A percentile compares a stretch with the other conserved stretches of the same genome.
These are phyloP conservation scores for Carapus acus DNA, from an alignment of 2,797 vertebrate genomes.

Conservation along the genomic window DNA sequence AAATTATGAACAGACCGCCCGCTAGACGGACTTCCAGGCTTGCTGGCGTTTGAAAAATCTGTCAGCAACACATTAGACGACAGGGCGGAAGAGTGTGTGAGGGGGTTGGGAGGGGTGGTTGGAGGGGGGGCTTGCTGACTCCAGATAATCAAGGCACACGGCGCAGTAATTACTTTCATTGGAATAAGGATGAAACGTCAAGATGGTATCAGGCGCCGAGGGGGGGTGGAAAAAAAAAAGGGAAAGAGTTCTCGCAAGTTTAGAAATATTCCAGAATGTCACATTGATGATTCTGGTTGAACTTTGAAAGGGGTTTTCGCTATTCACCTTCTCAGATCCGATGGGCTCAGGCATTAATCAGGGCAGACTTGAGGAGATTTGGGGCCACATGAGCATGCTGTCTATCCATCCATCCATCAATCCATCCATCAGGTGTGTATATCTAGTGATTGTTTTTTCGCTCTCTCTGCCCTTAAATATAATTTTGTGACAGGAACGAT, in stretches of 20 bases:
- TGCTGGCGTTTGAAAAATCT: background rate
- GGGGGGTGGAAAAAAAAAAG: background rate
- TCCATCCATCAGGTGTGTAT: too few species aligned
- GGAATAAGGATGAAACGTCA: slow-evolving; percentile 3
- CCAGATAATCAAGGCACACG: background rate
- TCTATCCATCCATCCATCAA: too few species aligned
- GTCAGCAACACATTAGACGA: background rate
- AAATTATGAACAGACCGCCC: background rate
- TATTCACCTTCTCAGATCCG: too few species aligned
- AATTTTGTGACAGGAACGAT: too few species aligned
- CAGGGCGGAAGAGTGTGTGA: too few species aligned
- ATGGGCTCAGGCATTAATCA: too few species aligned
- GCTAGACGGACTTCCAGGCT: background rate
- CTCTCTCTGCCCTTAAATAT: too few species aligned
- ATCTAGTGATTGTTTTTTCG: too few species aligned
- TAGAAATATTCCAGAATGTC: background rate
- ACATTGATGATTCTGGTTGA: background rate
- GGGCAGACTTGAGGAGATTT: too few species aligned
- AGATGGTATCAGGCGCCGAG: background rate
- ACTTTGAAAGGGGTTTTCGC: too few species aligned
- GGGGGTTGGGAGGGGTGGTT: too few species aligned
- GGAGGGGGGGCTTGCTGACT: slow-evolving; percentile 1
- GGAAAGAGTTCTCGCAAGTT: background rate
- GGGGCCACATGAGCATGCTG: too few species aligned
- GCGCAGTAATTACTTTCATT: slow-evolving; percentile 1